Evolutionary conservation across 2,113 vertebrate genomes (phyloP).

Genomic region (Syngnathus scovelli): DNA sequence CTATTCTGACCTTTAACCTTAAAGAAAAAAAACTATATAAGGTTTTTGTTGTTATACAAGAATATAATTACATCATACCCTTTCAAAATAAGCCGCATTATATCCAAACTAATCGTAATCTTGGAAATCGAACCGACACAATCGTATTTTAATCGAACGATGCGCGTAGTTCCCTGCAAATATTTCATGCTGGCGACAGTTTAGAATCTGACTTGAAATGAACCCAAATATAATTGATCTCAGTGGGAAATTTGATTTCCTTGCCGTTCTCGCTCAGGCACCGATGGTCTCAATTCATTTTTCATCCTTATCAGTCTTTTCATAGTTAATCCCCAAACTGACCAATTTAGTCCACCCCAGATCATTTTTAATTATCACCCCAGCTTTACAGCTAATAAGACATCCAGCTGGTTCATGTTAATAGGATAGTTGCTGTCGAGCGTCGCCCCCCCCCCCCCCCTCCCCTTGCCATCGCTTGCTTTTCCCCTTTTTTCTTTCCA

Average conservation of each 20-base stretch:
- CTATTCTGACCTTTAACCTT: no score
- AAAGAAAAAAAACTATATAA: no score
- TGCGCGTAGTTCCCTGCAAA: background rate
- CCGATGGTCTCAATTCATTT: constrained; percentile 58
- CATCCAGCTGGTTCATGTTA: constrained; percentile 59
- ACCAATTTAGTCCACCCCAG: constrained; percentile 54
- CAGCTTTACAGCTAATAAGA: constrained; percentile 57
- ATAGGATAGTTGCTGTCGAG: constrained; percentile 32
- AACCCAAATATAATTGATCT: background rate
- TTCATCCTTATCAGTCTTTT: constrained; percentile 51
- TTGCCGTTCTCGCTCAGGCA: constrained; percentile 27
- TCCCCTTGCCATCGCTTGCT: background rate
- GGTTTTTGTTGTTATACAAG: no score
- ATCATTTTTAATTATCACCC: constrained; percentile 70
- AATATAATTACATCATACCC: no score
- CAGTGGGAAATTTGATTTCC: background rate
- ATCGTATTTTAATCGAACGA: background rate
- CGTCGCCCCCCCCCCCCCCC: constrained; percentile 9
- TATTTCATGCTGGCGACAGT: background rate
- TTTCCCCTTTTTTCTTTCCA: constrained; percentile 7
- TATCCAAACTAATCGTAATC: no score
- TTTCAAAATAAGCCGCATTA: no score
- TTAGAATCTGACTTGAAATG: background rate
- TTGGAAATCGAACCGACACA: no score
- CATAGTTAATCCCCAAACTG: constrained; percentile 63